These are phyloP conservation scores for Drosophila cognata DNA, from an alignment of 2,888 invertebrate species.

Conservation along the genomic window DNA sequence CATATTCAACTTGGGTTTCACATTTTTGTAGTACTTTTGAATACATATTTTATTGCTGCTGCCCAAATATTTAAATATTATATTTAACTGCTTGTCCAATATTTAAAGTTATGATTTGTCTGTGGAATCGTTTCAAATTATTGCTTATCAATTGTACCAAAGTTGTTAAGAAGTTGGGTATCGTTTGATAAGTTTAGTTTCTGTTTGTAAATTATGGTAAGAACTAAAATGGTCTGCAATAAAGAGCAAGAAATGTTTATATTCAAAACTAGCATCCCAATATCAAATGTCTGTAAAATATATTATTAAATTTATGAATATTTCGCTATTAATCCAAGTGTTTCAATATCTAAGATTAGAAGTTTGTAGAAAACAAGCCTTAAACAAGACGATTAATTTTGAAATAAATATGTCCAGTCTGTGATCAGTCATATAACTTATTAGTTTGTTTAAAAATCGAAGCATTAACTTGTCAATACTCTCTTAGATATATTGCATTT, in stretches of 20 bases:
- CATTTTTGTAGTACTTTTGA: background rate
- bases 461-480: background rate
- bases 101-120: background rate
- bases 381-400: too few relatives aligned
- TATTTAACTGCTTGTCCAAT: background rate
- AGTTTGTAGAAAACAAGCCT: too few relatives aligned
- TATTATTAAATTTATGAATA: background rate
- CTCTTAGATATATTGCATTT: background rate
- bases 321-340: background rate
- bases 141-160: background rate
- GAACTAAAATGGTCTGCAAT: background rate
- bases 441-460: background rate
- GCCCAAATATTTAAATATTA: background rate
- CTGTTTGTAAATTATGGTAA: background rate
- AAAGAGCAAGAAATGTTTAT: background rate
- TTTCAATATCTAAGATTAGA: background rate
- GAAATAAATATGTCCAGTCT: background rate
- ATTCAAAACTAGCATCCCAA: background rate
- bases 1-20: background rate
- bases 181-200: background rate
- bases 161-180: background rate
- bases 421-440: background rate
- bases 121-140: background rate
- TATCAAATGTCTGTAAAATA: background rate
- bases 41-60: background rate